Evolutionary conservation across 2,888 invertebrate species (phyloP), one percentile per base, ranked within the genome.

Genomic region (Mythimna loreyi): DNA sequence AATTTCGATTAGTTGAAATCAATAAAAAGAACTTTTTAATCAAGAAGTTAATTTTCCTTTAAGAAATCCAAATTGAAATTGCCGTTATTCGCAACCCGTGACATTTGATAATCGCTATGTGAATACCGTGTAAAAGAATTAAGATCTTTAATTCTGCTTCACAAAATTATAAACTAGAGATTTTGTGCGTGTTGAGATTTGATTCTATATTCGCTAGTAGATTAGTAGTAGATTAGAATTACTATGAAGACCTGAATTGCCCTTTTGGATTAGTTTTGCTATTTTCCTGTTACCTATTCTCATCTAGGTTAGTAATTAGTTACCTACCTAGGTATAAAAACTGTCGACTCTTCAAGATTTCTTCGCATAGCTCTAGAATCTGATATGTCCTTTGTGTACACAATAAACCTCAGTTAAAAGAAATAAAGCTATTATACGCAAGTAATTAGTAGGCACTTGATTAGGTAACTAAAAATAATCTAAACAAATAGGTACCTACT

Each of bases 61-160:
- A 59, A 72, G 81, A 80, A 80, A 83, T 75, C 72, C 81, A 82
- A 82, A 78, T 82, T 79, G 79, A 68, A 82, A 84, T 77, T 77
- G 67, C 79, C 70, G 72, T 84, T 81, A 75, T 81, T 72, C 57
- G 61, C 70, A 78, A 73, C 70, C 82, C 82, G 84, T 82, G 82
- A 84, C 82, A 82, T 81, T 83, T 78, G 75, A 78, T 82, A 82
- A 82, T 82, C 81, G 72, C 82, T 75, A 81, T 72, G 69, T 81
- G 82, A 82, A 78, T 70, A 75, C 79, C 84, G 82, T 82, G 67
- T 82, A 67, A 75, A 81, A 82, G 52, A 78, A 78, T 82, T 82
- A 78, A 82, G 79, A 78, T 82, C 78, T 72, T 78, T 56, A 71
- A 78, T 68, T 58, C 80, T 68, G 75, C 9, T 73, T 74, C 64